Evolutionary conservation across 2,113 vertebrate genomes (phyloP).

Genomic region (Hyaena hyaena): DNA sequence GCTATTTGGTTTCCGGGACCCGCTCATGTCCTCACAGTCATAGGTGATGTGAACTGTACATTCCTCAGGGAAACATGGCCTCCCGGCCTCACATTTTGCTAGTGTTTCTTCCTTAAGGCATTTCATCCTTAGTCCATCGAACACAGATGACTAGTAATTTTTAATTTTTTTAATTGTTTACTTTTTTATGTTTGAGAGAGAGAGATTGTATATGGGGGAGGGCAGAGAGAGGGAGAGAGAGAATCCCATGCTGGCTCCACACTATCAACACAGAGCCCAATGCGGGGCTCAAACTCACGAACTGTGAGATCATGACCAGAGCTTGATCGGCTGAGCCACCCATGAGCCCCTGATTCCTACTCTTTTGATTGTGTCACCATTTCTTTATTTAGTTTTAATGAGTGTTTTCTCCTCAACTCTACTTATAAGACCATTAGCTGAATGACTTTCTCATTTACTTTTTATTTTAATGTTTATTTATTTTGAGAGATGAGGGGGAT

Average conservation of each 20-base stretch:
- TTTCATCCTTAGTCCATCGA: neutral
- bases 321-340: no score
- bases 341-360: neutral
- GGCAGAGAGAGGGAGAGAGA: no score
- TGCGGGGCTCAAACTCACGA: no score
- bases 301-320: no score
- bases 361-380: neutral
- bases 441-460: conserved; percentile 24
- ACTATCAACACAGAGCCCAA: no score
- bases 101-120: neutral
- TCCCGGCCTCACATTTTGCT: neutral
- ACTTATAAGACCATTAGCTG: neutral
- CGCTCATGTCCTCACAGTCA: accelerated
- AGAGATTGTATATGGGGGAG: no score
- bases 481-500: no score
- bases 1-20: neutral
- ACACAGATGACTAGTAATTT: neutral
- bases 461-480: no score
- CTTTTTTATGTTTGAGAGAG: no score
- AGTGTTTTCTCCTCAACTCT: neutral
- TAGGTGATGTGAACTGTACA: neutral
- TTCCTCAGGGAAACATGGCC: neutral
- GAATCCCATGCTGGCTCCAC: no score
- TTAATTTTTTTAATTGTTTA: no score
- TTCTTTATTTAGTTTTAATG: neutral